These are phyloP conservation scores for Himantopus leucocephalus DNA, from an alignment of 2,113 vertebrate genomes.

Conservation along the genomic window DNA sequence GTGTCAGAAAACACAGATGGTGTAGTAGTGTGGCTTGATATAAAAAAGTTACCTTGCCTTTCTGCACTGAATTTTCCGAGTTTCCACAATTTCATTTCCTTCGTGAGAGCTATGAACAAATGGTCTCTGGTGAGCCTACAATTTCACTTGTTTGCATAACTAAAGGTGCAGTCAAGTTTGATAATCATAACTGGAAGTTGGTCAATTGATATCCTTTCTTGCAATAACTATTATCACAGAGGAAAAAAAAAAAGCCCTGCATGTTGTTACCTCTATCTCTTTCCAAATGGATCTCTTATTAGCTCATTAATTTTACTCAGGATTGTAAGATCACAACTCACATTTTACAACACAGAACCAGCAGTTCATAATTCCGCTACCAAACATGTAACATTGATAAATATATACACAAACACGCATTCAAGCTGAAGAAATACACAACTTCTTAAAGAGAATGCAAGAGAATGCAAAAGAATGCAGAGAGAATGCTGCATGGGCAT, in stretches of 20 bases:
- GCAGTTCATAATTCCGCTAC: neutral
- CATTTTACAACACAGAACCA: neutral
- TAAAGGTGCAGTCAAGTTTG: neutral
- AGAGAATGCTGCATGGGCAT: rapidly evolving
- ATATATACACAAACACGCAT: neutral
- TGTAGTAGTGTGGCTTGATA: neutral
- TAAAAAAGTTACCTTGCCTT: neutral
- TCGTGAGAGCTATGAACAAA: neutral
- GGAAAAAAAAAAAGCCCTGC: neutral
- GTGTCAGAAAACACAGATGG: neutral
- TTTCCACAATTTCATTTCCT: neutral
- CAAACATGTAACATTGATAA: neutral
- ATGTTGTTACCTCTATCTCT: rapidly evolving
- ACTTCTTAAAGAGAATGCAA: neutral
- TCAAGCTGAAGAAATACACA: neutral
- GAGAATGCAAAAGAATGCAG: neutral
- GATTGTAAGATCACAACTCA: neutral
- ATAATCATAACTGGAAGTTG: neutral
- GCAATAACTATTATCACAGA: neutral
- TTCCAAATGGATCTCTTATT: neutral
- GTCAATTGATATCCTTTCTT: neutral
- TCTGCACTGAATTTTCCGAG: neutral
- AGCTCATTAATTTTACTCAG: neutral
- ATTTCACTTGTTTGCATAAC: neutral
- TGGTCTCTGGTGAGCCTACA: neutral